Percentiles rank a stretch among this genome's conserved stretches.
Conservation (phyloP, 2,797 vertebrate species). For the Poeciliopsis infans region DNA sequence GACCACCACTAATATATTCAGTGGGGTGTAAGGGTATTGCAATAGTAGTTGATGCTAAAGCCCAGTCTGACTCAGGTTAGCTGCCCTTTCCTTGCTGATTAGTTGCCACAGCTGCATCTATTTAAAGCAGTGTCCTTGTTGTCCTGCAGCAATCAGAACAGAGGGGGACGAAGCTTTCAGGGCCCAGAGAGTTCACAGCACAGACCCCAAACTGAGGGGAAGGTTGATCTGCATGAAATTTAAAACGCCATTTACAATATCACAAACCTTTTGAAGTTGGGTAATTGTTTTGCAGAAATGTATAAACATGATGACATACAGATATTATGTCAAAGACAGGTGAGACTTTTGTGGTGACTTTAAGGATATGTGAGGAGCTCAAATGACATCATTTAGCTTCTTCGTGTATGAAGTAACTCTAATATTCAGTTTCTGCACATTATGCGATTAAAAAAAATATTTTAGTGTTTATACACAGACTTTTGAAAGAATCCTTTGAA, state of each 20-base stretch:
- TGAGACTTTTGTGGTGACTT: neutral
- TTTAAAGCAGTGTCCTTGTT: conserved; percentile 76
- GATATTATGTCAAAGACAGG: neutral
- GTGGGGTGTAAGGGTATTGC: conserved; percentile 41
- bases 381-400: neutral
- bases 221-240: conserved; percentile 25
- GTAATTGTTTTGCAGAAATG: neutral
- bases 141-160: conserved; percentile 53
- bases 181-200: conserved; percentile 35
- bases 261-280: neutral
- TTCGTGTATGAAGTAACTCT: neutral
- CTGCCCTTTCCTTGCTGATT: conserved; percentile 75
- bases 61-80: conserved; percentile 65
- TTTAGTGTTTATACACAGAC: neutral
- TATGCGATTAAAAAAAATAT: neutral
- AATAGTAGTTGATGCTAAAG: conserved; percentile 62
- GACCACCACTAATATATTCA: conserved; percentile 50
- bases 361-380: neutral
- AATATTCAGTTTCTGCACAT: neutral
- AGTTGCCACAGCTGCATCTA: conserved; percentile 81
- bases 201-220: conserved; percentile 5
- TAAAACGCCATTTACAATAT: neutral
- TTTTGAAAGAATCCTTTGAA: neutral
- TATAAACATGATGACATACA: neutral
- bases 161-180: conserved; percentile 23